Conservation (phyloP, 2,113 vertebrate genomes). For the Boleophthalmus pectinirostris region DNA sequence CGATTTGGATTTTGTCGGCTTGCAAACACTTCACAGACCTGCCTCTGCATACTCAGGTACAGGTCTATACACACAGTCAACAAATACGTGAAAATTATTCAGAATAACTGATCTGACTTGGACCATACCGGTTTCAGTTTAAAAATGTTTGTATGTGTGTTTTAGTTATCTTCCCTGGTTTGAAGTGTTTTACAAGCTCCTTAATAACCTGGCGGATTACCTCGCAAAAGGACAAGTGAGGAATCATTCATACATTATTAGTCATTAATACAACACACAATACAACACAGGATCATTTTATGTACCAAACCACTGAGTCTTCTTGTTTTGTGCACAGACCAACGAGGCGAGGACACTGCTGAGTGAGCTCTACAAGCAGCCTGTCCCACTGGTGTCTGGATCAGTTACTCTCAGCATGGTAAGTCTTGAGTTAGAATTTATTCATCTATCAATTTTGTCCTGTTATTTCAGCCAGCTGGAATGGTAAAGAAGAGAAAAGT, state of each 20-base stretch:
- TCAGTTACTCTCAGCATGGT: conserved; percentile 80
- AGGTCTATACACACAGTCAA: background rate
- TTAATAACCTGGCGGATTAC: conserved; percentile 86
- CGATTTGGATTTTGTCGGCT: conserved; percentile 90
- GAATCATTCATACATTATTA: too few species aligned
- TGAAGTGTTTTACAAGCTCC: conserved; percentile 90
- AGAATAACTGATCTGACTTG: background rate
- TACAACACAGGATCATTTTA: background rate
- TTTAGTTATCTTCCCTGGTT: conserved; percentile 89
- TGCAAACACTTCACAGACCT: conserved; percentile 77
- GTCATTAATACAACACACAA: background rate
- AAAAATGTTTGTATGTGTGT: conserved; percentile 16
- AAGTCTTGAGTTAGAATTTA: conserved; percentile 40
- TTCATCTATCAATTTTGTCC: background rate
- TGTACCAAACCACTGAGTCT: background rate
- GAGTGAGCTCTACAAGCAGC: conserved; percentile 72
- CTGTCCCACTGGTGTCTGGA: conserved; percentile 63
- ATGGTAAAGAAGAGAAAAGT: background rate
- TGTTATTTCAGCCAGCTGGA: background rate
- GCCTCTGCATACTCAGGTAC: conserved; percentile 89
- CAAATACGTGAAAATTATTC: background rate
- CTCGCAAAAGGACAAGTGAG: conserved; percentile 84
- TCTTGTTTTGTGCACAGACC: conserved; percentile 64
- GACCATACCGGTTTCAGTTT: background rate
- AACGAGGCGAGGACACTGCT: conserved; percentile 79